Evolutionary conservation across 2,888 invertebrate genomes (phyloP).

Genomic region (Marasmarcha lunaedactyla): DNA sequence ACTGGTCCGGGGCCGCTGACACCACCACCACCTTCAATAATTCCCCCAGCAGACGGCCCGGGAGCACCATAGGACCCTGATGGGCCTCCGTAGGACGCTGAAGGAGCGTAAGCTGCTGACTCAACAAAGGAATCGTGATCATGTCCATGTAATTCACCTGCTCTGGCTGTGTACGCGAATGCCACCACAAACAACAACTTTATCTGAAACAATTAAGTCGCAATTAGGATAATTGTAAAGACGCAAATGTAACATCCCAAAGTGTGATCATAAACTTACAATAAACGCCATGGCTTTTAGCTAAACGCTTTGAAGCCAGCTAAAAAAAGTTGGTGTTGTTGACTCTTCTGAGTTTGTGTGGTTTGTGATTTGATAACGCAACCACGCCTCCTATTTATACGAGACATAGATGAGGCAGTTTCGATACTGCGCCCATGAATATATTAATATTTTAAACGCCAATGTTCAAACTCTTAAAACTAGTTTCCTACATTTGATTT

Average conservation of each 20-base stretch:
- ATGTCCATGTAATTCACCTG: slow-evolving; percentile 33
- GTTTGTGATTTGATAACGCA: slow-evolving; percentile 47
- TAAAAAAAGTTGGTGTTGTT: slow-evolving; percentile 40
- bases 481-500: slow-evolving; percentile 2
- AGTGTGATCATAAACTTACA: slow-evolving; percentile 39
- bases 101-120: slow-evolving; percentile 43
- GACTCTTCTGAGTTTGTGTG: slow-evolving; percentile 45
- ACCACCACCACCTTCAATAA: background rate
- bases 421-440: slow-evolving; percentile 44
- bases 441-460: slow-evolving; percentile 33
- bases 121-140: slow-evolving; percentile 40
- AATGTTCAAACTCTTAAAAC: slow-evolving; percentile 17
- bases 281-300: slow-evolving; percentile 66
- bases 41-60: slow-evolving; percentile 20
- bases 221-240: background rate
- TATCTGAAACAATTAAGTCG: slow-evolving; percentile 39
- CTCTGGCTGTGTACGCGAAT: slow-evolving; percentile 40
- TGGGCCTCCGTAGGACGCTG: slow-evolving; percentile 47
- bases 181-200: slow-evolving; percentile 44
- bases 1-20: slow-evolving; percentile 9
- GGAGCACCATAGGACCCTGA: slow-evolving; percentile 39
- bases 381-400: slow-evolving; percentile 57
- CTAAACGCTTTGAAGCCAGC: slow-evolving; percentile 62
- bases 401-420: slow-evolving; percentile 29
- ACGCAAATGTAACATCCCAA: background rate